Base-by-base conservation (phyloP, 2,888 invertebrate genomes). In the Noctua pronuba region DNA sequence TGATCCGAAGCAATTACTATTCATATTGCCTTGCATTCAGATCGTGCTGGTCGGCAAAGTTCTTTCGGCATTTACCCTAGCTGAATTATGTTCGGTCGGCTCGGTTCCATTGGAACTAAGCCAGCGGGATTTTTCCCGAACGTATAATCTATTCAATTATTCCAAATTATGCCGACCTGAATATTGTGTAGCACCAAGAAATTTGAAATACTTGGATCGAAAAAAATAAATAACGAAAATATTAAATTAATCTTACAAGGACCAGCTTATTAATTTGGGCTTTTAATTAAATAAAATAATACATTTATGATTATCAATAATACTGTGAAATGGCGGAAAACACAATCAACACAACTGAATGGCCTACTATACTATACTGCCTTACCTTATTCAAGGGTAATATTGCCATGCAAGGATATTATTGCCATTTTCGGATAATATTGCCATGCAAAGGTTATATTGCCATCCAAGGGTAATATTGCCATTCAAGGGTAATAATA, bases 201-300 rank as follows among this genome's bases (percentile, higher is more conserved):
- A n/a, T 13, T 64, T 38, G 10, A 38, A 24, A 16, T 21, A 28
- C n/a, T n/a, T n/a, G 10, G n/a, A 18, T n/a, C 18, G n/a, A 24
- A 66, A 28, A 31, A n/a, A n/a, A n/a, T 6, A 60, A 72, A 52
- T 55, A 28, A 2, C 77, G 86, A 79, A 84, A 79, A 75, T 79
- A 79, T 86, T 79, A 73, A 86, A 66, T 38, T 55, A 44, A 72
- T 79, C 70, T 5, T 3, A 79, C 79, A 79, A 75, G 70, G 75
- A 84, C 71, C 73, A 79, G 86, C 84, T 86, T 83, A 75, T 69
- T 80, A n/a, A 80, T 80, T 89, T 87, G 75, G 41, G 79, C 77
- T 86, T 71, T 73, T 73, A 62, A 78, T 80, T 72, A 70, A 74
- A 76, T 76, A 70, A 66, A 83, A 76, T 67, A 68, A 70, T 81